Percentiles rank a stretch among this genome's conserved stretches.
These are phyloP conservation scores for Barypeithes pellucidus DNA, from an alignment of 2,888 invertebrate species.

Conservation along the genomic window DNA sequence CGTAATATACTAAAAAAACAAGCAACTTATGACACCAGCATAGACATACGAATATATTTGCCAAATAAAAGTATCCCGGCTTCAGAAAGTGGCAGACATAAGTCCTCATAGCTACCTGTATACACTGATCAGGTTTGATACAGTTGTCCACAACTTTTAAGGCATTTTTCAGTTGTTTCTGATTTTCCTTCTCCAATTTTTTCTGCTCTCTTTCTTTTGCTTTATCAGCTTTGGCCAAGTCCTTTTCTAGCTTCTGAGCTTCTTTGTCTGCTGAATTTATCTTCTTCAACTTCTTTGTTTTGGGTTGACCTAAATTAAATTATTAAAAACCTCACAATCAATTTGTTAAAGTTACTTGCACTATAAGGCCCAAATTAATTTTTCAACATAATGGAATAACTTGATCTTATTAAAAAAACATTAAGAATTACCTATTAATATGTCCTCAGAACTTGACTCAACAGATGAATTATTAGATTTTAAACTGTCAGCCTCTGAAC, in stretches of 20 bases:
- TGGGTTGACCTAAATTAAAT: conserved; percentile 11
- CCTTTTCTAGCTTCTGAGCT: conserved; percentile 41
- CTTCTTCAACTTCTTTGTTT: conserved; percentile 27
- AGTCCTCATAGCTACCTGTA: too few relatives aligned
- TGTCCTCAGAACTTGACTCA: conserved; percentile 13
- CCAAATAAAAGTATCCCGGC: too few relatives aligned
- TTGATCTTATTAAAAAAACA: too few relatives aligned
- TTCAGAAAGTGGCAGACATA: too few relatives aligned
- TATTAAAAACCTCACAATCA: too few relatives aligned
- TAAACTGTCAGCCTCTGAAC: not conserved
- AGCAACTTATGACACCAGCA: too few relatives aligned
- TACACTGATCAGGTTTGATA: conserved; percentile 63
- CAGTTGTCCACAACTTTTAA: conserved; percentile 58
- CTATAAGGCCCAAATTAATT: too few relatives aligned
- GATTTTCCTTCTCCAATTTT: conserved; percentile 50
- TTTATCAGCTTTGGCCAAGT: conserved; percentile 39
- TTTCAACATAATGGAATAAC: too few relatives aligned
- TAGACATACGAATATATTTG: too few relatives aligned
- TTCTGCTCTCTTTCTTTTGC: conserved; percentile 47
- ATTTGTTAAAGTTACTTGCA: too few relatives aligned
- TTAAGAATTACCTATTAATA: not conserved
- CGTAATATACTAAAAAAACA: conserved; percentile 61
- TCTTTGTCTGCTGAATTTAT: conserved; percentile 21
- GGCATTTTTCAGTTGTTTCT: conserved; percentile 57
- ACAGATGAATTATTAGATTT: not conserved